A percentile compares a stretch with the other conserved stretches of the same genome.
Evolutionary conservation across 2,113 vertebrate species (phyloP).

Genomic region (Stomatorhinus ivindoensis): DNA sequence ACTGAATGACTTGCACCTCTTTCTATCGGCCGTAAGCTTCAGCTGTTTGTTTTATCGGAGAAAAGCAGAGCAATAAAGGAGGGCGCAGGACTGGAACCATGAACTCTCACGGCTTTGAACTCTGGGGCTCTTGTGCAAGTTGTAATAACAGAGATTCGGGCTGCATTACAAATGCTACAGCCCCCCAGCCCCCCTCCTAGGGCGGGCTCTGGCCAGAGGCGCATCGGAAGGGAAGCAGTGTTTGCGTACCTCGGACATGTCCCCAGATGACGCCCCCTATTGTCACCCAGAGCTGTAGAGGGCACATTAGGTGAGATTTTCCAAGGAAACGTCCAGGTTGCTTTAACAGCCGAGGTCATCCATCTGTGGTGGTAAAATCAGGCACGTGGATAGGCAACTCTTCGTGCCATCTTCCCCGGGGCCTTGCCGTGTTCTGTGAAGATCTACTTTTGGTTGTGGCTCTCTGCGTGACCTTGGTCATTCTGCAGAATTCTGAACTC

Average conservation of each 20-base stretch:
- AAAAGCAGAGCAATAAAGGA: not conserved
- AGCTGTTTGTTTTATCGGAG: not conserved
- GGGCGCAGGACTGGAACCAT: not conserved
- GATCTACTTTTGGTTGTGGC: not conserved
- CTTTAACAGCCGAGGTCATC: not conserved
- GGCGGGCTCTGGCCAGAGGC: not conserved
- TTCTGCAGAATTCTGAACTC: not conserved
- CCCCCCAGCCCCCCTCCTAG: not conserved
- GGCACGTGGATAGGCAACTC: not conserved
- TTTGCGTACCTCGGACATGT: not conserved
- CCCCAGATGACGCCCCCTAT: not conserved
- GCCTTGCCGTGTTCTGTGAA: not conserved
- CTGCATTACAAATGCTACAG: not conserved
- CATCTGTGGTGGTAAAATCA: not conserved
- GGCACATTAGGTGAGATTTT: not conserved
- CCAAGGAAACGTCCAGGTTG: not conserved
- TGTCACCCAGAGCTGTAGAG: not conserved
- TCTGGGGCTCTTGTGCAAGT: not conserved
- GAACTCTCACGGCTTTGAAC: not conserved
- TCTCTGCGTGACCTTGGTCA: not conserved
- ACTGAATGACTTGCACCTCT: not conserved
- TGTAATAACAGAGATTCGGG: not conserved
- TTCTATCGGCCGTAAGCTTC: not conserved
- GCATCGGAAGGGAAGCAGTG: not conserved
- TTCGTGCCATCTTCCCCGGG: not conserved